phyloP scores from a whole-genome alignment of 2,113 vertebrate species.

The Nothobranchius kuhntae region DNA sequence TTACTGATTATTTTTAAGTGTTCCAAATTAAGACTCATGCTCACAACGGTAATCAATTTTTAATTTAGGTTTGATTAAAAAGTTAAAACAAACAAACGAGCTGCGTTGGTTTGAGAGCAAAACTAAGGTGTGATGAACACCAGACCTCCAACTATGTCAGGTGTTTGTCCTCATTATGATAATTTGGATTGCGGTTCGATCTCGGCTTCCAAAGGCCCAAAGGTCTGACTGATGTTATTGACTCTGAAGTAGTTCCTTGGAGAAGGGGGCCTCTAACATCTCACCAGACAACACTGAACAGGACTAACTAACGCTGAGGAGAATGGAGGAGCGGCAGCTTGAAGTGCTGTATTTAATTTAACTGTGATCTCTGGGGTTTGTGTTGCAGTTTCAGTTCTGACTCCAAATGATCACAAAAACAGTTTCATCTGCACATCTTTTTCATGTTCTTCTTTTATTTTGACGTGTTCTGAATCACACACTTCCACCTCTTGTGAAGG shows the following conservation, averaged over 20 bases:
- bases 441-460: too few relatives aligned
- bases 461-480: too few relatives aligned
- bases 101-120: conserved; percentile 9
- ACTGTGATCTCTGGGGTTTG: too few relatives aligned
- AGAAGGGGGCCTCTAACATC: conserved; percentile 42
- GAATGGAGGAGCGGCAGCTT: too few relatives aligned
- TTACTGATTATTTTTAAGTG: conserved; percentile 5
- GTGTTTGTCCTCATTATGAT: conserved; percentile 60
- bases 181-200: conserved; percentile 59
- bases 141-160: conserved; percentile 31
- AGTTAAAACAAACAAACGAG: conserved; percentile 22
- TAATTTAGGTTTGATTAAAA: conserved; percentile 26
- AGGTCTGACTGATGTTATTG: conserved; percentile 53
- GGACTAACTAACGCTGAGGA: too few relatives aligned
- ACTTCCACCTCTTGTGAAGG: too few relatives aligned
- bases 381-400: too few relatives aligned
- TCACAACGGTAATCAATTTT: conserved; percentile 15
- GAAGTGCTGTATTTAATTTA: too few relatives aligned
- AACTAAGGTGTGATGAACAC: conserved; percentile 33
- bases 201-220: conserved; percentile 30
- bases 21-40: conserved; percentile 3
- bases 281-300: conserved; percentile 17
- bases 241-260: conserved; percentile 61
- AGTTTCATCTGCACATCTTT: too few relatives aligned
- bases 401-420: too few relatives aligned